phyloP scores from a whole-genome alignment of 2,888 invertebrate species.

The Therioaphis trifolii region DNA sequence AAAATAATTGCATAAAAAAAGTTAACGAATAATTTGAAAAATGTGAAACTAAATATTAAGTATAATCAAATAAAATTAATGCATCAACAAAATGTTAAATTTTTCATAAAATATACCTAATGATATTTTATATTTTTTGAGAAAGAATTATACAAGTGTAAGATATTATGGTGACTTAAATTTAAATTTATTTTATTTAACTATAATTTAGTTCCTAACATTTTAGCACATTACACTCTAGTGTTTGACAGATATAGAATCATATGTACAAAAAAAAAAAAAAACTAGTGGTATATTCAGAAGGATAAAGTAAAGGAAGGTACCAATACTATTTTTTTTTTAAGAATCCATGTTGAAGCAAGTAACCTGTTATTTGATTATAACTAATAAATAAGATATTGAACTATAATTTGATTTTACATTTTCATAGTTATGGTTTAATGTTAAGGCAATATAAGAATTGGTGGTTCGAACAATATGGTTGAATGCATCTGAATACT shows the following conservation, averaged over 20 bases:
- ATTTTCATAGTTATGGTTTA: conserved; percentile 18
- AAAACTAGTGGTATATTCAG: background rate
- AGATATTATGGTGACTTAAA: too few relatives aligned
- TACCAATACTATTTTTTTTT: too few relatives aligned
- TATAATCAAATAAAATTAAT: too few relatives aligned
- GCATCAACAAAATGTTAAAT: too few relatives aligned
- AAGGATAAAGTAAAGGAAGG: background rate
- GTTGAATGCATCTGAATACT: background rate
- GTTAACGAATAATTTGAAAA: background rate
- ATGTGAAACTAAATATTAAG: too few relatives aligned
- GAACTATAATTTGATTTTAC: conserved; percentile 8
- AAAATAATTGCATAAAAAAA: background rate
- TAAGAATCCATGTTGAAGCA: background rate
- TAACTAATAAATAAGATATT: background rate
- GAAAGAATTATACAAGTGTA: background rate
- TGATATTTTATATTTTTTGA: background rate
- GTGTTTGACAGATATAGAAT: too few relatives aligned
- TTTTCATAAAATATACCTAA: background rate
- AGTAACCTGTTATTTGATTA: background rate
- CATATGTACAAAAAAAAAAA: too few relatives aligned
- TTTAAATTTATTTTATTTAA: too few relatives aligned
- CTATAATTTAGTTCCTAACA: too few relatives aligned
- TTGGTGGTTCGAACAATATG: conserved; percentile 38
- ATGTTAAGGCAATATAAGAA: conserved; percentile 34
- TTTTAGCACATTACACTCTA: too few relatives aligned